Evolutionary conservation across 1,140 invertebrate genomes (phyloP).

Genomic region (Formica exsecta): DNA sequence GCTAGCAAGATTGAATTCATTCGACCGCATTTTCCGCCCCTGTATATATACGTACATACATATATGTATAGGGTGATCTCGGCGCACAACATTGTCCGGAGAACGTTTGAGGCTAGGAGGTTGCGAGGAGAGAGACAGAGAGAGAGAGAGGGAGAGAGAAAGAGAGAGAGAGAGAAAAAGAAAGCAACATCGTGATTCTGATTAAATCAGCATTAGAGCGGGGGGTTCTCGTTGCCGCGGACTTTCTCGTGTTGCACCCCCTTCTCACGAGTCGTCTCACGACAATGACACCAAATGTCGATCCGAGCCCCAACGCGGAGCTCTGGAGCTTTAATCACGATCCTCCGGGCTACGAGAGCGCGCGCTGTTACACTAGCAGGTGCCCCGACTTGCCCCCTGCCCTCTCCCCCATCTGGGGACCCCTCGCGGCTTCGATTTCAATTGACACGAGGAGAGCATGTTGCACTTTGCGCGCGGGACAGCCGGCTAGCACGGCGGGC

Average conservation of each 20-base stretch:
- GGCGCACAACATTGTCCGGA: slow-evolving; percentile 16
- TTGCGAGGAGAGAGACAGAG: not conserved
- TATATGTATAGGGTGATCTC: not conserved
- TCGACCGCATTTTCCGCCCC: slow-evolving; percentile 54
- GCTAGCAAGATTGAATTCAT: slow-evolving; percentile 61
- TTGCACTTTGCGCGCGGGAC: slow-evolving; percentile 63
- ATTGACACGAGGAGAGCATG: slow-evolving; percentile 59
- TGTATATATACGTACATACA: not conserved
- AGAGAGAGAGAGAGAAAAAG: not conserved
- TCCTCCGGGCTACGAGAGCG: slow-evolving; percentile 55
- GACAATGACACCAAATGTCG: slow-evolving; percentile 85
- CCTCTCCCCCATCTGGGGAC: not conserved
- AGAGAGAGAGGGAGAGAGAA: slow-evolving; percentile 15
- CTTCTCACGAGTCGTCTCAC: slow-evolving; percentile 62
- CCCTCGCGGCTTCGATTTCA: slow-evolving; percentile 51
- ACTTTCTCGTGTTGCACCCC: slow-evolving; percentile 50
- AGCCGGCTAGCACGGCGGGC: not conserved
- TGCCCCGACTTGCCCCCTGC: slow-evolving; percentile 21
- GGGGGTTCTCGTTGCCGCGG: slow-evolving; percentile 33
- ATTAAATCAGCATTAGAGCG: slow-evolving; percentile 59
- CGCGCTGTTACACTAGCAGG: slow-evolving; percentile 60
- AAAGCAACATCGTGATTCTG: slow-evolving; percentile 30
- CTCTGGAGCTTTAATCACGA: slow-evolving; percentile 79
- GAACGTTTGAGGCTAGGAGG: slow-evolving; percentile 38
- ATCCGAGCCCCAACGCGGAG: slow-evolving; percentile 53